Conservation (phyloP, 2,888 invertebrate species). For the Sminthurinus aureus region DNA sequence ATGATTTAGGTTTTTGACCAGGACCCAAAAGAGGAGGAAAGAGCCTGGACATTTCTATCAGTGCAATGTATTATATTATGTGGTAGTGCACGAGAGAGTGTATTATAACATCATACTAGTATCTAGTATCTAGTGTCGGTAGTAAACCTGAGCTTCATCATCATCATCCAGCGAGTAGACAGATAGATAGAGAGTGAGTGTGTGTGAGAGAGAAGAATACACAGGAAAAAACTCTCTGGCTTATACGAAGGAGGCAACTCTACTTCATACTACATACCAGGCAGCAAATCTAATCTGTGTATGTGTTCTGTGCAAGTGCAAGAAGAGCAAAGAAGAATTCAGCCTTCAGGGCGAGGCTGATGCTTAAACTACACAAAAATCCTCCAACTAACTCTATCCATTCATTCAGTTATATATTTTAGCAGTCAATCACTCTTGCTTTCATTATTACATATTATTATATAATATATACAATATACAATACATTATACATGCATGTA, state of each 20-base stretch:
- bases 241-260: constrained; percentile 13
- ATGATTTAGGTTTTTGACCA: too few relatives aligned
- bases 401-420: constrained; percentile 20
- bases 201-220: constrained; percentile 23
- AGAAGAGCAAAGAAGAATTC: constrained; percentile 35
- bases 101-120: not conserved
- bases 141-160: constrained; percentile 9
- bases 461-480: constrained; percentile 22
- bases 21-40: too few relatives aligned
- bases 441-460: constrained; percentile 28
- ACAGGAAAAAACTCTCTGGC: constrained; percentile 22
- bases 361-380: constrained; percentile 20
- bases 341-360: constrained; percentile 48
- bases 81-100: not conserved
- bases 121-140: too few relatives aligned
- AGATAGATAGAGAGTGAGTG: not conserved
- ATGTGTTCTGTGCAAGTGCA: constrained; percentile 11
- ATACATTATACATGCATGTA: not conserved
- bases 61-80: too few relatives aligned
- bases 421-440: constrained; percentile 34
- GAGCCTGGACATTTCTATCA: too few relatives aligned
- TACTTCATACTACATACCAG: constrained; percentile 12
- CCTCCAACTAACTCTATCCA: constrained; percentile 12
- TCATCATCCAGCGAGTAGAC: not conserved
- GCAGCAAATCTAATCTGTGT: constrained; percentile 38